phyloP scores from a whole-genome alignment of 2,888 invertebrate species.

The Dysmachus trigonus region DNA sequence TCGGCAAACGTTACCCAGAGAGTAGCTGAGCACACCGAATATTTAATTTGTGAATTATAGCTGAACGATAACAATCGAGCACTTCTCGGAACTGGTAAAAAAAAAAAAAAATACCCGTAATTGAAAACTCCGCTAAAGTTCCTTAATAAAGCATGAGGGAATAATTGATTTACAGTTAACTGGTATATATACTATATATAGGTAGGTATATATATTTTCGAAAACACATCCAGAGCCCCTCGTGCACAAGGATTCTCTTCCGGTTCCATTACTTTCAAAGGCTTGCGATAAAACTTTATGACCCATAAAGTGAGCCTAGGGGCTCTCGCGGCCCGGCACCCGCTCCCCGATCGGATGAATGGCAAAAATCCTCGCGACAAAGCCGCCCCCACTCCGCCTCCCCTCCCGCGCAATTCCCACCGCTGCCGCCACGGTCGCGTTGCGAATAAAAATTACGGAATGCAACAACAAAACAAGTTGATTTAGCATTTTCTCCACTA shows the following conservation, averaged over 20 bases:
- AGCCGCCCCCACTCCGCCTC: no score
- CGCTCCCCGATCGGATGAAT: not conserved
- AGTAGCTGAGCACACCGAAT: not conserved
- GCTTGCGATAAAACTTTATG: not conserved
- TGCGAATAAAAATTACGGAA: slow-evolving; percentile 15
- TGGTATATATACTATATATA: not conserved
- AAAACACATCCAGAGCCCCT: not conserved
- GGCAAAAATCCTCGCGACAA: not conserved
- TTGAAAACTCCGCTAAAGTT: not conserved
- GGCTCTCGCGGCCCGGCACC: not conserved
- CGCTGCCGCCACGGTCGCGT: not conserved
- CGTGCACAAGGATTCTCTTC: not conserved
- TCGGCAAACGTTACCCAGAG: not conserved
- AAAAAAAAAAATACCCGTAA: not conserved
- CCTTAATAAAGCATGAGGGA: not conserved
- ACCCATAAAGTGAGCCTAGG: not conserved
- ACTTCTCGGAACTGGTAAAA: not conserved
- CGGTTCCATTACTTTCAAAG: not conserved
- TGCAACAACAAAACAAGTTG: slow-evolving; percentile 21
- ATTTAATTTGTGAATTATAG: not conserved
- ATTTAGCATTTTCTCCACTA: slow-evolving; percentile 28
- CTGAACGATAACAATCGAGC: not conserved
- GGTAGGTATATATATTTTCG: not conserved
- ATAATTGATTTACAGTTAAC: not conserved
- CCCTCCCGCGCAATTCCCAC: no score